These are phyloP conservation scores for Hydroisotoma schaefferi DNA, from an alignment of 2,888 invertebrate species.

Conservation along the genomic window DNA sequence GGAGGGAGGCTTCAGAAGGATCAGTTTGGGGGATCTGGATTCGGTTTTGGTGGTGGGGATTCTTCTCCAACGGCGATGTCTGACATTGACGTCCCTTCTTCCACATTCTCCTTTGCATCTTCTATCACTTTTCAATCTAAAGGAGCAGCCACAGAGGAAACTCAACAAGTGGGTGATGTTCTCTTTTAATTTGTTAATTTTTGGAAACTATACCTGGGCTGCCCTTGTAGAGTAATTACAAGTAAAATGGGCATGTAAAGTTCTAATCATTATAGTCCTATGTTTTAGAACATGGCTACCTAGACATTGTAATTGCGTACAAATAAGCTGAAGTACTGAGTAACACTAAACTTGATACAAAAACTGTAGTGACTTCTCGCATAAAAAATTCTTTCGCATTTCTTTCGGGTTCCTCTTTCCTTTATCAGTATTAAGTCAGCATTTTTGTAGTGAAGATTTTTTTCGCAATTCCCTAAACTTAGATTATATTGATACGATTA, in stretches of 20 bases:
- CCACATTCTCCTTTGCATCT: slow-evolving; percentile 18
- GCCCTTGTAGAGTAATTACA: neutral
- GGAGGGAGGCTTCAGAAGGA: neutral
- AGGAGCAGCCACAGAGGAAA: neutral
- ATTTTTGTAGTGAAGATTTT: too few species aligned
- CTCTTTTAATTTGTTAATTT: slow-evolving; percentile 6
- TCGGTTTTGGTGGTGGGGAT: slow-evolving; percentile 34
- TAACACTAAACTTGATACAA: neutral
- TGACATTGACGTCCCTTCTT: slow-evolving; percentile 41
- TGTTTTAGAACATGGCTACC: too few species aligned
- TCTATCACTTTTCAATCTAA: neutral
- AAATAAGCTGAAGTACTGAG: too few species aligned
- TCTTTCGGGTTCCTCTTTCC: too few species aligned
- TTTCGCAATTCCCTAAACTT: too few species aligned
- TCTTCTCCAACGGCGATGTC: slow-evolving; percentile 35
- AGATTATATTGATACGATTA: too few species aligned
- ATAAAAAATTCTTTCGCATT: neutral
- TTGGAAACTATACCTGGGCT: neutral
- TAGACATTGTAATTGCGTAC: too few species aligned
- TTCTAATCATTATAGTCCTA: too few species aligned
- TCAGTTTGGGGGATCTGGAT: slow-evolving; percentile 31
- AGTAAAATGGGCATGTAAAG: neutral
- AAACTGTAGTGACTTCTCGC: neutral
- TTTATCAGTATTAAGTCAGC: too few species aligned
- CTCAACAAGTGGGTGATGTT: slow-evolving; percentile 27